A percentile compares a stretch with the other conserved stretches of the same genome.
Conservation (phyloP, 2,797 vertebrate genomes). For the Tinamus major region DNA sequence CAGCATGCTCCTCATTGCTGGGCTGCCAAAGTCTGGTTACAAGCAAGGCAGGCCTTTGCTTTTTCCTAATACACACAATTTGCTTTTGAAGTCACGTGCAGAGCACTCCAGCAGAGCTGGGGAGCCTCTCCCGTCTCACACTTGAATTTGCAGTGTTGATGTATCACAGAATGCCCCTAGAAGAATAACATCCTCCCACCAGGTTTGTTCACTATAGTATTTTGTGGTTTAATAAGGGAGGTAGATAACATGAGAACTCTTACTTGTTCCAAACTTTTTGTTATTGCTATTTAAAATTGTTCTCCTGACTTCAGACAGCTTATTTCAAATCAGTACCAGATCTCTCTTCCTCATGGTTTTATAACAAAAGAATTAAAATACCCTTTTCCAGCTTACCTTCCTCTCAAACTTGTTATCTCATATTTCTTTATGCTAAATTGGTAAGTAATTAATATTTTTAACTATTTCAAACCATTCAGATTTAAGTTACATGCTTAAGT, state of each 20-base stretch:
- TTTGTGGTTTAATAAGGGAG: conserved; percentile 39
- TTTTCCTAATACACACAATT: not conserved
- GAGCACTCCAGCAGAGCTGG: not conserved
- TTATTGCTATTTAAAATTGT: conserved; percentile 16
- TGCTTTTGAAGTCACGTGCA: not conserved
- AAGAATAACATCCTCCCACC: not conserved
- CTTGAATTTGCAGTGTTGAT: not conserved
- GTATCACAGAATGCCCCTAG: not conserved
- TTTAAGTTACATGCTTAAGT: not conserved
- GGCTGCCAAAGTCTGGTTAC: not conserved
- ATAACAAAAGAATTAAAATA: not conserved
- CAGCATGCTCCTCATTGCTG: not conserved
- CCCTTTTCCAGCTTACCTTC: not conserved
- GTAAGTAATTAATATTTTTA: not conserved
- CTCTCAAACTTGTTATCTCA: not conserved
- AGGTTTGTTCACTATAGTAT: not conserved
- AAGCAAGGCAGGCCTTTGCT: not conserved
- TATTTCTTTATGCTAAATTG: not conserved
- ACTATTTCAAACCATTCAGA: not conserved
- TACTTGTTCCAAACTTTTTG: not conserved
- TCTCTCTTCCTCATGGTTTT: not conserved
- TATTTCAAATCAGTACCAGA: conserved; percentile 16
- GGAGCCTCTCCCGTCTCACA: not conserved
- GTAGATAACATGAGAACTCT: not conserved
- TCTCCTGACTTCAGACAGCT: conserved; percentile 19